A percentile compares a stretch with the other conserved stretches of the same genome.
Evolutionary conservation across 2,113 vertebrate species (phyloP).

Genomic region (Heterotis niloticus): DNA sequence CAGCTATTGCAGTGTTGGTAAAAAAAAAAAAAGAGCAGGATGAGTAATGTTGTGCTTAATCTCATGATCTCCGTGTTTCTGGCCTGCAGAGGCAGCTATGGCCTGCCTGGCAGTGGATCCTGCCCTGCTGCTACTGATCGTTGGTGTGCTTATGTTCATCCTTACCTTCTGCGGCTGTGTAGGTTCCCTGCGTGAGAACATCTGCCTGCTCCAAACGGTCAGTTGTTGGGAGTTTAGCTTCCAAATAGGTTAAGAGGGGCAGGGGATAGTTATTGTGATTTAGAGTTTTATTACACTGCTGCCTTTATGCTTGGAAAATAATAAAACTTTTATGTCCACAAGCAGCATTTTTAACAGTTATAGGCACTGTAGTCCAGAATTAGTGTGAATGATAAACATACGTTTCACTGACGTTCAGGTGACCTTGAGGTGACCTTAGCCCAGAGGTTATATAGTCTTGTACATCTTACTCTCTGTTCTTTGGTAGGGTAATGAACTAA

Average conservation of each 20-base stretch:
- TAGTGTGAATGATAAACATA: too few species aligned
- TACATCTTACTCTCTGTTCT: too few species aligned
- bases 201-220: constrained; percentile 82
- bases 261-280: not conserved
- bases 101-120: constrained; percentile 80
- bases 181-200: constrained; percentile 87
- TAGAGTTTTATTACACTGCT: too few species aligned
- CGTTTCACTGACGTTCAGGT: too few species aligned
- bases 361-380: too few species aligned
- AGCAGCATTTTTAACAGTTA: too few species aligned
- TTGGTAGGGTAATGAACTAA: not conserved
- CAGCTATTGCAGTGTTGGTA: too few species aligned
- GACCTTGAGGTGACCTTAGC: too few species aligned
- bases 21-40: not conserved
- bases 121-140: constrained; percentile 72
- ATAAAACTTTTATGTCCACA: too few species aligned
- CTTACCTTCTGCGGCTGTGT: constrained; percentile 93
- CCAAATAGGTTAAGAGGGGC: not conserved
- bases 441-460: too few species aligned
- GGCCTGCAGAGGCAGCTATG: constrained; percentile 72
- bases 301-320: too few species aligned
- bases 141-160: constrained; percentile 85
- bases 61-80: not conserved
- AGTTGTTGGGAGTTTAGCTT: constrained; percentile 33
- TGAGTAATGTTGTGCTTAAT: not conserved